Evolutionary conservation across 2,797 vertebrate genomes (phyloP).

Genomic region (Pogonophryne albipinna): DNA sequence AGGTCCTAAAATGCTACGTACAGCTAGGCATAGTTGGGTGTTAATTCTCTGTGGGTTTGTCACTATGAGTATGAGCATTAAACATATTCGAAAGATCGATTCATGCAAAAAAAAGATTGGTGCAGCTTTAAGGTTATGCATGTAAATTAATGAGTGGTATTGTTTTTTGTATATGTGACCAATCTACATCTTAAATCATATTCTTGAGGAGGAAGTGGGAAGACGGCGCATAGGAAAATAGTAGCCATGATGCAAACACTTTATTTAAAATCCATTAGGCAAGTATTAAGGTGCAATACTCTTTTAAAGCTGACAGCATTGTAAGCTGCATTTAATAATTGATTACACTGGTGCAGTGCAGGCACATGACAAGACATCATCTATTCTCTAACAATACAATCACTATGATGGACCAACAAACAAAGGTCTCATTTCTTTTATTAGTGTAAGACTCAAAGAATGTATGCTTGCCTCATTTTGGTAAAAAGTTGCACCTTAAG

Average conservation of each 20-base stretch:
- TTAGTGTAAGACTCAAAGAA: background rate
- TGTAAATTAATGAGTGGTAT: background rate
- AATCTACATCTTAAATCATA: background rate
- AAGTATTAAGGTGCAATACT: background rate
- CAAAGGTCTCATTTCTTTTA: background rate
- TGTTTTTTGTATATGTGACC: background rate
- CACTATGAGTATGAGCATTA: no score
- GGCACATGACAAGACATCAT: background rate
- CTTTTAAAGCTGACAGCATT: background rate
- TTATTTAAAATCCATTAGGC: background rate
- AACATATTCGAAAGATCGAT: no score
- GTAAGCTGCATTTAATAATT: conserved; percentile 1
- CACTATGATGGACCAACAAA: background rate
- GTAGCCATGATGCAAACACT: no score
- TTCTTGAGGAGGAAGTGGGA: background rate
- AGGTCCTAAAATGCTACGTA: background rate
- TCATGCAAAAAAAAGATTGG: background rate
- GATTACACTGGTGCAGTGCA: background rate
- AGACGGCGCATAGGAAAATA: no score
- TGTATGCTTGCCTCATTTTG: background rate
- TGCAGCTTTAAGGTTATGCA: background rate
- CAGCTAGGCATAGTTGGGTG: background rate
- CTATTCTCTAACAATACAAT: background rate
- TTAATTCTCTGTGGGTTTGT: background rate
- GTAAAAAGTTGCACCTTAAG: background rate